Evolutionary conservation across 2,888 invertebrate species (phyloP).

Genomic region (Ophion ellenae): DNA sequence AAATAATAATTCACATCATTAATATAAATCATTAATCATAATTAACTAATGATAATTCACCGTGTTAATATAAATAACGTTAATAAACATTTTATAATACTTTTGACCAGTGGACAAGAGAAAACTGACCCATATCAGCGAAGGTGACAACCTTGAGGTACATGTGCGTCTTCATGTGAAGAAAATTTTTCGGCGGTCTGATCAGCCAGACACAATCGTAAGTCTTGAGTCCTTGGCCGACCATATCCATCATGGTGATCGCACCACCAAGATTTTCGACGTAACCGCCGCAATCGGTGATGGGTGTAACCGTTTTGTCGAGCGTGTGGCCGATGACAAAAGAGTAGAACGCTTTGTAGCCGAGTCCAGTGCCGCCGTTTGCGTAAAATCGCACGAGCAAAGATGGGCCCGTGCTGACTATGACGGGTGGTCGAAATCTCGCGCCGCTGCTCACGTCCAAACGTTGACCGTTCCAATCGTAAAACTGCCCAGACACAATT

Average conservation of each 20-base stretch:
- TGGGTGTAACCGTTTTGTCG: conserved; percentile 80
- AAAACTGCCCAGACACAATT: conserved; percentile 84
- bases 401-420: conserved; percentile 87
- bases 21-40: too few species aligned
- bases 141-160: conserved; percentile 87
- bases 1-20: too few species aligned
- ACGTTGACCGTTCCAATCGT: conserved; percentile 88
- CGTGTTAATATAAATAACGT: neutral
- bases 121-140: conserved; percentile 85
- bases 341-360: conserved; percentile 87
- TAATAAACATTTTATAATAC: neutral
- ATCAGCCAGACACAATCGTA: conserved; percentile 91
- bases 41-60: neutral
- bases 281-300: conserved; percentile 88
- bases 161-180: conserved; percentile 88
- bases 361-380: conserved; percentile 88
- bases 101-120: neutral
- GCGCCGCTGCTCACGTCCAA: conserved; percentile 88
- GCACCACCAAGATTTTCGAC: conserved; percentile 89
- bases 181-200: conserved; percentile 87
- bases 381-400: conserved; percentile 88
- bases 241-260: conserved; percentile 91
- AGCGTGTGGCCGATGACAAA: conserved; percentile 83
- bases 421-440: conserved; percentile 88
- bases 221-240: conserved; percentile 85